These are phyloP conservation scores for Trinorchestia longiramus DNA, from an alignment of 1,140 invertebrate genomes.

Conservation along the genomic window DNA sequence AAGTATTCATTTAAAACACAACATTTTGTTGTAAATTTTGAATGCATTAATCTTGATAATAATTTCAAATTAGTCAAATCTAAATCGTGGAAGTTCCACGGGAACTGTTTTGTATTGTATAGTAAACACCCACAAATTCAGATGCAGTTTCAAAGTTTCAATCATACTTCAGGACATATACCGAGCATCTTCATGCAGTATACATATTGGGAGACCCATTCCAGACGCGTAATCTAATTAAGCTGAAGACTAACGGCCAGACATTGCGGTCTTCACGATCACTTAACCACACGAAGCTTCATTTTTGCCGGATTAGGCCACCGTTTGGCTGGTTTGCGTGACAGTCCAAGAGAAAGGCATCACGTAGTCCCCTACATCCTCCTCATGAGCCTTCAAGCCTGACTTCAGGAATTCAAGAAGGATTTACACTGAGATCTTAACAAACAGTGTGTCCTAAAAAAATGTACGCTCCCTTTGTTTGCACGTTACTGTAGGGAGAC, in stretches of 20 bases:
- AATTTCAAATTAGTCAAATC: too few species aligned
- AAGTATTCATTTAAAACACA: too few species aligned
- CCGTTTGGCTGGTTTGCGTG: neutral
- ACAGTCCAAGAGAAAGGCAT: neutral
- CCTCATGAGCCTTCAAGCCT: neutral
- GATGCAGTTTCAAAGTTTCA: neutral
- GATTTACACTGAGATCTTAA: neutral
- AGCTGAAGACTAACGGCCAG: neutral
- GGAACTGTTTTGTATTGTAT: too few species aligned
- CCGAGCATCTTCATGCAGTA: neutral
- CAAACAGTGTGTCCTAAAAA: neutral
- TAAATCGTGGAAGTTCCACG: too few species aligned
- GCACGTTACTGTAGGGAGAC: neutral
- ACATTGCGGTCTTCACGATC: neutral
- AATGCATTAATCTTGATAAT: too few species aligned
- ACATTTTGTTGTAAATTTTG: too few species aligned
- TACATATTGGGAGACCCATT: neutral
- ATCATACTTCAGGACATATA: neutral
- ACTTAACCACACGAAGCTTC: conserved; percentile 15
- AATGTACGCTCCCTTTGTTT: neutral
- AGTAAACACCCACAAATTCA: too few species aligned
- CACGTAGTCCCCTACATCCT: neutral
- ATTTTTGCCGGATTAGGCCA: neutral
- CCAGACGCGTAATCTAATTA: neutral
- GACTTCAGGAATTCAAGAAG: neutral